Conservation (phyloP, 92 coral and sea anemone species). For the Epizoanthus fatuus region DNA sequence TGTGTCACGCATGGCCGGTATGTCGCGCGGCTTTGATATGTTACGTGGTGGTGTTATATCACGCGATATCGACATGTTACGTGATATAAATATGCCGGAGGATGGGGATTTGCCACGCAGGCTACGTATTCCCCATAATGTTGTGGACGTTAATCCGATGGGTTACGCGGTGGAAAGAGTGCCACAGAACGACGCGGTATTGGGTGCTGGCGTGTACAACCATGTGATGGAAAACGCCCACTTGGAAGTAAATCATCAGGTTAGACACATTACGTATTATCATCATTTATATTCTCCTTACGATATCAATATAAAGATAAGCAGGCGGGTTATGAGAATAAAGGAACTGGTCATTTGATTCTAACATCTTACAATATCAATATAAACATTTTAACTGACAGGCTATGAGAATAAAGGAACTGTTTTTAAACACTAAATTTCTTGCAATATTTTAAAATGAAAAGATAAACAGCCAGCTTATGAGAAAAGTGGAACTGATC, state of each 20-base stretch:
- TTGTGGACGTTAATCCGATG: conserved; percentile 24
- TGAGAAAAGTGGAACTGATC: too few relatives aligned
- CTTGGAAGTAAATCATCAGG: conserved; percentile 12
- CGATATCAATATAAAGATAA: too few relatives aligned
- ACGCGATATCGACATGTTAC: neutral
- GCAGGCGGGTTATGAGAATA: too few relatives aligned
- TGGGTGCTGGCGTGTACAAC: neutral
- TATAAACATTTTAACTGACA: too few relatives aligned
- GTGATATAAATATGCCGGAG: neutral
- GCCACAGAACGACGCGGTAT: neutral
- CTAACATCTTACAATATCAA: too few relatives aligned
- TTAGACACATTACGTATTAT: neutral
- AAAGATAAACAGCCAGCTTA: too few relatives aligned
- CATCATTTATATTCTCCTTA: too few relatives aligned
- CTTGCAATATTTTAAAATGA: too few relatives aligned
- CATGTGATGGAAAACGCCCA: conserved; percentile 13
- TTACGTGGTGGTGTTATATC: neutral
- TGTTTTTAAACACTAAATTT: too few relatives aligned
- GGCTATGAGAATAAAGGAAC: too few relatives aligned
- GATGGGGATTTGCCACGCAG: conserved; percentile 15
- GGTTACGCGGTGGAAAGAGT: conserved; percentile 25
- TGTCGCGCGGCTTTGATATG: conserved; percentile 18
- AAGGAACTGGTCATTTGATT: too few relatives aligned
- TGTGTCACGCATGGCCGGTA: neutral
- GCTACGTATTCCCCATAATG: conserved; percentile 17